phyloP scores from a whole-genome alignment of 2,888 invertebrate species.

The Malachius bipustulatus region DNA sequence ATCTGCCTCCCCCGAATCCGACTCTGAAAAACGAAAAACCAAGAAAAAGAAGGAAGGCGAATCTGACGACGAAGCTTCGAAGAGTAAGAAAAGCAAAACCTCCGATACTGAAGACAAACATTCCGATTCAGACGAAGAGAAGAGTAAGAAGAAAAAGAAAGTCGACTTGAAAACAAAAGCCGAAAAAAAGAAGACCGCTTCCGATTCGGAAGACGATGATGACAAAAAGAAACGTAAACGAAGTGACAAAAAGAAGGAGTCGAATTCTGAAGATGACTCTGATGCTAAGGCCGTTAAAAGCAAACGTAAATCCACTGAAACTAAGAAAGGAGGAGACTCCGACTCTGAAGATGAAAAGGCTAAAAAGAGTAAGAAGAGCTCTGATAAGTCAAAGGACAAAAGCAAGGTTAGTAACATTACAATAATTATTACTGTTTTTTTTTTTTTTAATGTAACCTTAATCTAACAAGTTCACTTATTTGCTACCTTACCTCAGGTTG shows the following conservation, averaged over 20 bases:
- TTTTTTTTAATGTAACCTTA: too few relatives aligned
- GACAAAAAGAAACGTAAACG: slow-evolving; percentile 29
- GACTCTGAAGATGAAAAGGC: slow-evolving; percentile 30
- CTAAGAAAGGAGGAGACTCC: slow-evolving; percentile 14
- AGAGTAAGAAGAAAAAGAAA: slow-evolving; percentile 14
- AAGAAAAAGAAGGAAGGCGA: slow-evolving; percentile 17
- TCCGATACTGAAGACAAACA: too few relatives aligned
- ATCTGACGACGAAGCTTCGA: slow-evolving; percentile 10
- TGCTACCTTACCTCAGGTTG: too few relatives aligned
- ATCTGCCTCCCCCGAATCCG: slow-evolving; percentile 17
- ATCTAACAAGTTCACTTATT: too few relatives aligned
- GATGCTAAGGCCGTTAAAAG: slow-evolving; percentile 20
- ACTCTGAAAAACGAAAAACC: slow-evolving; percentile 17
- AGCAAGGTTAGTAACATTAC: too few relatives aligned
- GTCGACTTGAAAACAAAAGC: slow-evolving; percentile 23
- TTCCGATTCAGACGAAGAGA: slow-evolving; percentile 19
- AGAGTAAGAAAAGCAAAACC: slow-evolving; percentile 17
- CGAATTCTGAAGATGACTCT: slow-evolving; percentile 22
- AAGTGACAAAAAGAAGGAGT: slow-evolving; percentile 15
- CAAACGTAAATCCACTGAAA: slow-evolving; percentile 7
- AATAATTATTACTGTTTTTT: too few relatives aligned
- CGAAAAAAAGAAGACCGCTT: slow-evolving; percentile 30
- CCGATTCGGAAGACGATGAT: slow-evolving; percentile 22
- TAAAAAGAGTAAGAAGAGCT: slow-evolving; percentile 29
- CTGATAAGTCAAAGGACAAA: slow-evolving; percentile 14